phyloP scores from a whole-genome alignment of 2,113 vertebrate genomes.

The Lipophrys pholis region DNA sequence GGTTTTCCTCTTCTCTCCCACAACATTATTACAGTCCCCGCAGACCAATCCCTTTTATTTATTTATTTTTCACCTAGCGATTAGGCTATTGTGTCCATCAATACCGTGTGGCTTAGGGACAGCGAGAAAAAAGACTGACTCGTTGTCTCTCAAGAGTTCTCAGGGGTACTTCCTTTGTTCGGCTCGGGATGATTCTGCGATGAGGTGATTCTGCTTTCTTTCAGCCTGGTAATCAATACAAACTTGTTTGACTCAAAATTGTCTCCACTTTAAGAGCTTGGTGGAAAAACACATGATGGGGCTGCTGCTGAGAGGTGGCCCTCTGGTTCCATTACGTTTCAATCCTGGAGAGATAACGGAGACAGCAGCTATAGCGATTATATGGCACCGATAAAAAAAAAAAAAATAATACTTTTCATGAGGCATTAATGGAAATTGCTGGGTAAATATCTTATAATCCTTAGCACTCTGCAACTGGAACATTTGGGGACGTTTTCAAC shows the following conservation, averaged over 20 bases:
- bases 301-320: not conserved
- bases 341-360: not conserved
- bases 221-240: conserved; percentile 39
- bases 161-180: conserved; percentile 19
- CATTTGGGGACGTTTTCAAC: too few species aligned
- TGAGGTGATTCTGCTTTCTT: conserved; percentile 14
- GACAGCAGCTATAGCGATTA: not conserved
- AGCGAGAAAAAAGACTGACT: not conserved
- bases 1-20: conserved; percentile 23
- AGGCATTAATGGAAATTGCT: not conserved
- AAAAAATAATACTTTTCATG: not conserved
- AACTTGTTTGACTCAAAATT: conserved; percentile 19
- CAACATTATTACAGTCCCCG: conserved; percentile 15
- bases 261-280: not conserved
- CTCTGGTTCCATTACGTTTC: not conserved
- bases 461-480: too few species aligned
- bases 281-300: not conserved
- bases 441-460: too few species aligned
- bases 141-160: not conserved
- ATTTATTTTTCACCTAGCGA: conserved; percentile 27
- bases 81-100: conserved; percentile 43
- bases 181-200: not conserved
- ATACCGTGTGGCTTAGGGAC: conserved; percentile 27
- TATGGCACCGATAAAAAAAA: not conserved
- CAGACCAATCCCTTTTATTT: conserved; percentile 4